Percentiles rank a stretch among this genome's conserved stretches.
These are phyloP conservation scores for Sesamia nonagrioides DNA, from an alignment of 1,140 invertebrate species.

Conservation along the genomic window DNA sequence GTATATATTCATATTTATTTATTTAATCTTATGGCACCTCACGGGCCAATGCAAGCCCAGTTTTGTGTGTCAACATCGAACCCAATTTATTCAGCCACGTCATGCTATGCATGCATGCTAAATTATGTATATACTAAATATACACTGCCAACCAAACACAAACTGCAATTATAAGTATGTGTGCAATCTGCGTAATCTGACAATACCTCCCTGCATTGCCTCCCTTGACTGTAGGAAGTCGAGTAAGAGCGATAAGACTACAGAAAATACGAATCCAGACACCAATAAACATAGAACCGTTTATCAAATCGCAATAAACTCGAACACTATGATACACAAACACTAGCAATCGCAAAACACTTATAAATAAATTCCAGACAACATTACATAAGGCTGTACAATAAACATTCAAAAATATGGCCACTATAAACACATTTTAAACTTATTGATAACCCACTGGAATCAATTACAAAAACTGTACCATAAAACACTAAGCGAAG, in stretches of 20 bases:
- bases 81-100: neutral
- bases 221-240: neutral
- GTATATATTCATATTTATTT: too few species aligned
- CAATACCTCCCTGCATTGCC: neutral
- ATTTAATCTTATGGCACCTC: too few species aligned
- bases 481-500: constrained; percentile 79
- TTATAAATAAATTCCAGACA: constrained; percentile 23
- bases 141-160: neutral
- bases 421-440: constrained; percentile 62
- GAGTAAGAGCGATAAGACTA: constrained; percentile 17
- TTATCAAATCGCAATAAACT: constrained; percentile 23
- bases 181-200: constrained; percentile 1
- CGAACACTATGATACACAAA: constrained; percentile 9
- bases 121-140: neutral
- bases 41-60: neutral
- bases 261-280: neutral
- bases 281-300: constrained; percentile 29
- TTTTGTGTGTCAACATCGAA: neutral
- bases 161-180: neutral
- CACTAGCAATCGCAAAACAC: constrained; percentile 7
- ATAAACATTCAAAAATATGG: constrained; percentile 67
- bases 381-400: constrained; percentile 35
- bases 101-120: neutral
- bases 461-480: constrained; percentile 83
- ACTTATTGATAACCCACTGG: constrained; percentile 72